These are phyloP conservation scores for Lonchura striata DNA, from an alignment of 2,113 vertebrate genomes.

Conservation along the genomic window DNA sequence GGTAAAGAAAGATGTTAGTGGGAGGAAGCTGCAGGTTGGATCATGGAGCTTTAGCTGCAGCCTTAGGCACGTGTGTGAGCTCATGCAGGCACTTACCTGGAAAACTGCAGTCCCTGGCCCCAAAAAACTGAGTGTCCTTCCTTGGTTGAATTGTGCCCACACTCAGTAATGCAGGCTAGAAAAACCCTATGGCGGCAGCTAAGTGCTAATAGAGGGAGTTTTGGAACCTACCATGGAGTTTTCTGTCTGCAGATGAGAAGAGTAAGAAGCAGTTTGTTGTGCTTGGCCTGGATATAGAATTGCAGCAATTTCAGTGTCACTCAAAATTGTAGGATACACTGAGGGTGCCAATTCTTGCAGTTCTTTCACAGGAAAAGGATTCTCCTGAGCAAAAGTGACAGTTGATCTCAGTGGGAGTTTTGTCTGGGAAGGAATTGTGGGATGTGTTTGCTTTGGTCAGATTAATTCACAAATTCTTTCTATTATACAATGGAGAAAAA, in stretches of 20 bases:
- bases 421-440: slow-evolving; percentile 8
- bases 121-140: background rate
- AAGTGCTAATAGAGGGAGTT: background rate
- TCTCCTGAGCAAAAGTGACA: slow-evolving; percentile 17
- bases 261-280: background rate
- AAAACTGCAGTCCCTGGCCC: background rate
- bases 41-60: background rate
- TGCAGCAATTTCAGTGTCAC: background rate
- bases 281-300: background rate
- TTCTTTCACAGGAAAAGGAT: background rate
- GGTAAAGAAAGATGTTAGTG: background rate
- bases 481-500: background rate
- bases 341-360: background rate
- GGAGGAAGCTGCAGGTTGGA: background rate
- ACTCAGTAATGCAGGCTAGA: background rate
- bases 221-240: background rate
- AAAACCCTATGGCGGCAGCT: background rate
- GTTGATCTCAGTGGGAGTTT: slow-evolving; percentile 46
- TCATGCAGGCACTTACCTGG: background rate
- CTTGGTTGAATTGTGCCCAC: accelerated
- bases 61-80: background rate
- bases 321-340: background rate
- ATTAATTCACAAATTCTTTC: slow-evolving; percentile 36
- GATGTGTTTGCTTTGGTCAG: slow-evolving; percentile 51
- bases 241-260: background rate